A percentile compares a stretch with the other conserved stretches of the same genome.
Evolutionary conservation across 2,113 vertebrate species (phyloP).

Genomic region (Passer domesticus): DNA sequence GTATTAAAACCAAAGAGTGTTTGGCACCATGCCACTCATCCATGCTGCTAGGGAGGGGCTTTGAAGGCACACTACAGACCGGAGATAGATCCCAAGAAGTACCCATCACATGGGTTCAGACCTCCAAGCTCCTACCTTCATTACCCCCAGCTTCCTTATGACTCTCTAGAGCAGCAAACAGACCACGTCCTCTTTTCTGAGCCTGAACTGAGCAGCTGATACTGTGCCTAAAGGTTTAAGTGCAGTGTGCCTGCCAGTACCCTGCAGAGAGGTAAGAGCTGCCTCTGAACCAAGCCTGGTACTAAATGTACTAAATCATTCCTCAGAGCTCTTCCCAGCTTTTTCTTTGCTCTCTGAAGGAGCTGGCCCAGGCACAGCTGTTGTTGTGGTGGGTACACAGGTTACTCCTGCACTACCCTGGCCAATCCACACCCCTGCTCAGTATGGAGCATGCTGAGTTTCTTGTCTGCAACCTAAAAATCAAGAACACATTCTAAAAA

Average conservation of each 20-base stretch:
- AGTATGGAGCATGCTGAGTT: rapidly evolving
- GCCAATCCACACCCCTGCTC: background rate
- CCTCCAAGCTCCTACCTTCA: background rate
- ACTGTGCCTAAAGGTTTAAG: background rate
- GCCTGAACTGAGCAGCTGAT: background rate
- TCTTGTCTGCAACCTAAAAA: background rate
- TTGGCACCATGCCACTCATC: background rate
- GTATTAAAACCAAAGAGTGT: background rate
- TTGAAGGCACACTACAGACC: background rate
- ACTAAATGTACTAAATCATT: background rate
- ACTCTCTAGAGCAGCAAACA: background rate
- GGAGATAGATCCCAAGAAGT: background rate
- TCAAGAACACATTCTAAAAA: background rate
- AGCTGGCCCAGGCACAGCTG: background rate
- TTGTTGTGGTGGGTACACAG: background rate
- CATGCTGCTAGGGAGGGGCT: rapidly evolving
- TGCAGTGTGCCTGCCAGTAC: background rate
- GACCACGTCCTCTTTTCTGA: background rate
- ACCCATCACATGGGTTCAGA: background rate
- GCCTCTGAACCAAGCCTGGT: background rate
- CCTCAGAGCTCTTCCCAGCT: background rate
- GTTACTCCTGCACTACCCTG: background rate
- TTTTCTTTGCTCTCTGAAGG: background rate
- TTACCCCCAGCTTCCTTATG: background rate
- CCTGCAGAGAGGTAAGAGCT: background rate